A percentile compares a stretch with the other conserved stretches of the same genome.
phyloP scores from a whole-genome alignment of 2,797 vertebrate species.

The Crocidura indochinensis region DNA sequence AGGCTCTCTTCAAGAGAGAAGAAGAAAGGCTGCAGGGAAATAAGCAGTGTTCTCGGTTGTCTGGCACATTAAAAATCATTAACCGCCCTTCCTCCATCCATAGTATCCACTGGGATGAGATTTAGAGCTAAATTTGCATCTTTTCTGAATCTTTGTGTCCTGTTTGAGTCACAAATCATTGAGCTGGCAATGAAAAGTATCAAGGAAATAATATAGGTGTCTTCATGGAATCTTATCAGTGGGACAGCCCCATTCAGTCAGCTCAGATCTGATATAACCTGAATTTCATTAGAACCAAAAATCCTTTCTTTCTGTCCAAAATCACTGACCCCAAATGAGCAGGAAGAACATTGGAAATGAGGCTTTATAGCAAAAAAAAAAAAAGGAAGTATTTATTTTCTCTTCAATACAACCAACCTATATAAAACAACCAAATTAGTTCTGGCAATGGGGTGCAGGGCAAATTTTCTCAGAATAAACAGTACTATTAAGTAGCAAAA shows the following conservation, averaged over 20 bases:
- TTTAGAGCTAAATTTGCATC: conserved; percentile 23
- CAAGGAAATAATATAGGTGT: not conserved
- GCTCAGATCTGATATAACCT: not conserved
- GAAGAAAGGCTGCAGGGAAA: conserved; percentile 69
- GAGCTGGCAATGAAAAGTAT: not conserved
- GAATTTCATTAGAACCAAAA: conserved; percentile 42
- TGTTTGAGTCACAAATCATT: conserved; percentile 46
- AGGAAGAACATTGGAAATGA: conserved; percentile 7
- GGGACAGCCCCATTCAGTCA: conserved; percentile 44
- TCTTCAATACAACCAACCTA: conserved; percentile 32
- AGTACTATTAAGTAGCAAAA: conserved; percentile 20
- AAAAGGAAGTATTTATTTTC: conserved; percentile 44
- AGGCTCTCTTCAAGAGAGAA: conserved; percentile 67
- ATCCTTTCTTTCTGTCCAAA: conserved; percentile 54
- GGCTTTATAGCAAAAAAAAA: conserved; percentile 40
- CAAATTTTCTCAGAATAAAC: not conserved
- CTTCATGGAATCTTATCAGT: not conserved
- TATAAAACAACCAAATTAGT: conserved; percentile 20
- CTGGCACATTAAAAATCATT: conserved; percentile 68
- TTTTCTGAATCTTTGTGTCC: conserved; percentile 59
- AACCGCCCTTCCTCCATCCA: conserved; percentile 63
- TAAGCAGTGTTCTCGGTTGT: conserved; percentile 61
- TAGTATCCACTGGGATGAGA: conserved; percentile 5
- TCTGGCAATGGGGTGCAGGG: not conserved
- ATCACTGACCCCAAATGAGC: not conserved